These are phyloP conservation scores for Cyclopterus lumpus DNA, from an alignment of 2,797 vertebrate genomes.

Conservation along the genomic window DNA sequence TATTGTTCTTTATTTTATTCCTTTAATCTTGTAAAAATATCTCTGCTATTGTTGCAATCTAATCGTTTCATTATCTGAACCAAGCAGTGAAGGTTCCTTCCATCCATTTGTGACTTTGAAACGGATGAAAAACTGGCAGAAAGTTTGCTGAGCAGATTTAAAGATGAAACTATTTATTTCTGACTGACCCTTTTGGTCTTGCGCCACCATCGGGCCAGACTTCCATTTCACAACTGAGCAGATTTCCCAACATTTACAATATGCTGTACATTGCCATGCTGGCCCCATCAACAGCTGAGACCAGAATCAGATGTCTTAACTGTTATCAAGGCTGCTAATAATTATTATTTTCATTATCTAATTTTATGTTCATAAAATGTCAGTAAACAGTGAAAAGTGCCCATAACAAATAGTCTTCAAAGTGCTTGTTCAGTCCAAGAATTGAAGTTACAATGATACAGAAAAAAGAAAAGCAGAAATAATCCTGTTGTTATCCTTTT, in stretches of 20 bases:
- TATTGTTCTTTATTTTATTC: background rate
- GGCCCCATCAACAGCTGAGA: too few species aligned
- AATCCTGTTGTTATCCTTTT: too few species aligned
- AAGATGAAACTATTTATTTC: background rate
- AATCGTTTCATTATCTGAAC: conserved; percentile 1
- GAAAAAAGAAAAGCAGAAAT: background rate
- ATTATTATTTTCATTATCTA: background rate
- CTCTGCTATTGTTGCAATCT: conserved; percentile 1
- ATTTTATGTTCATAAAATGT: background rate
- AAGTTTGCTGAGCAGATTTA: conserved; percentile 12
- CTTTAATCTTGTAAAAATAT: background rate
- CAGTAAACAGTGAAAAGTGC: background rate
- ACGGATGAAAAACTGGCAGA: background rate
- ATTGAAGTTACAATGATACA: background rate
- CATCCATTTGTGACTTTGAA: conserved; percentile 24
- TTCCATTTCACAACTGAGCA: background rate
- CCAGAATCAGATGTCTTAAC: too few species aligned
- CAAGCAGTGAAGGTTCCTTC: conserved; percentile 9
- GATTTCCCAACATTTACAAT: background rate
- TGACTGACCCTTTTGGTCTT: conserved; percentile 6
- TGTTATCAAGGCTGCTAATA: background rate
- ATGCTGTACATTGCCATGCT: background rate
- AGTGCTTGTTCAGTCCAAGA: background rate
- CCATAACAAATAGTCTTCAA: background rate
- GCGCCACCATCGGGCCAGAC: background rate